Conservation (phyloP, 2,888 invertebrate species). For the Eupithecia subfuscata region DNA sequence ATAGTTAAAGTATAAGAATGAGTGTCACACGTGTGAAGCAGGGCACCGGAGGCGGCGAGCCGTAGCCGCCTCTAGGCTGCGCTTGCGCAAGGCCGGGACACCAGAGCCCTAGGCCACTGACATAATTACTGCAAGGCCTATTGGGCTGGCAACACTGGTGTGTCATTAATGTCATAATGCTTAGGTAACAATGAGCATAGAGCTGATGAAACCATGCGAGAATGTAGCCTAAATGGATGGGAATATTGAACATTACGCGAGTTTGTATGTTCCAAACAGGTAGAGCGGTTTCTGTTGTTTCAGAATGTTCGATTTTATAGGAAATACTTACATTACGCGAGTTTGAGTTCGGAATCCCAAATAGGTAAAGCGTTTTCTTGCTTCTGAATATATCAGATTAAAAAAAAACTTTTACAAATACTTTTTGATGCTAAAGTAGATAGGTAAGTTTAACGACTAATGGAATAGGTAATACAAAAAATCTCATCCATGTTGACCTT, state of each 20-base stretch:
- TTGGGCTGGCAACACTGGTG: slow-evolving; percentile 7
- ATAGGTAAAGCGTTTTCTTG: background rate
- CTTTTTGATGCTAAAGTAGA: background rate
- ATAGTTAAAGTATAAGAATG: slow-evolving; percentile 33
- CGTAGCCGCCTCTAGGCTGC: slow-evolving; percentile 39
- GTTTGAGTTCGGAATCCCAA: background rate
- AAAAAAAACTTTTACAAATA: background rate
- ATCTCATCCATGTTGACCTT: background rate
- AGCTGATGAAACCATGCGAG: background rate
- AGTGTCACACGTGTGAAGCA: slow-evolving; percentile 55
- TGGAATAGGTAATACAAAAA: background rate
- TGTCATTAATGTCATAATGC: slow-evolving; percentile 20
- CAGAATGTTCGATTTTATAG: too few relatives aligned
- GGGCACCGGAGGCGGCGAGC: slow-evolving; percentile 52
- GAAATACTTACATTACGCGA: background rate
- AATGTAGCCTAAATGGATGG: background rate
- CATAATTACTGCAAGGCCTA: slow-evolving; percentile 58
- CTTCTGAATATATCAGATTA: background rate
- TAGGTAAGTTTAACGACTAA: background rate
- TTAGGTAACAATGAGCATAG: slow-evolving; percentile 22
- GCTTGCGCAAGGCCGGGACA: slow-evolving; percentile 60
- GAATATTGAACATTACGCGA: background rate
- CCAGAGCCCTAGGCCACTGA: slow-evolving; percentile 58
- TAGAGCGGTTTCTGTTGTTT: background rate
- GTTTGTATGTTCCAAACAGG: background rate